Base-by-base conservation (phyloP, 2,113 vertebrate species). In the Tenebrosternarchus preto region DNA sequence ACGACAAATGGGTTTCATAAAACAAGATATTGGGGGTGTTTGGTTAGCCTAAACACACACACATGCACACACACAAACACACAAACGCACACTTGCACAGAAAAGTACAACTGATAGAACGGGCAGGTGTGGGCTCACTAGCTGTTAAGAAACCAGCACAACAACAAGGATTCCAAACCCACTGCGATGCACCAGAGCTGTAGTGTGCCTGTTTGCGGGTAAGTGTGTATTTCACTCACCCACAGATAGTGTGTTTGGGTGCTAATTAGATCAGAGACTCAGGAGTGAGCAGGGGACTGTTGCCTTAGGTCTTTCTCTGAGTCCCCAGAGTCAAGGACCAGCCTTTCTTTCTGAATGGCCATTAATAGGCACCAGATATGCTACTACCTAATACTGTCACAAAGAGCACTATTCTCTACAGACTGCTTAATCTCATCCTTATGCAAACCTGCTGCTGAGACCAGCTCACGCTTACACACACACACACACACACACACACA, bases 201-300 rank as follows among this genome's bases (percentile, higher is more conserved):
- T 53, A 43, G 29, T 61, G 43, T 22, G 25, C 2, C 9, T 24
- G 57, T 36, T 43, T 19, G 36, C 4, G 31, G n/a, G 53, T 43
- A 31, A 75, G 24, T 12, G 29, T 0, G 11, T 15, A 46, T 36
- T 33, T 55, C 33, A 46, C 3, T 31, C 33, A 36, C 11, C 31
- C 64, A 68, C 2, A 39, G 17, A n/a, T 3, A 68, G 33, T 56
- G 77, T 16, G 36, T 53, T 12, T 55, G 43, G 36, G 50, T 67
- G 76, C 53, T 59, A 68, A 67, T 60, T 78, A 68, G 69, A 82
- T 73, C 70, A 68, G 33, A 73, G 63, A 60, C 24, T 67, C 25
- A 27, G 59, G 36, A 43, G 61, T 12, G 46, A 43, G 77, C 57
- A 22, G 56, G 27, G 36, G 36, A 17, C 29, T 61, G 17, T 61